These are phyloP conservation scores for Athetis lepigone DNA, from an alignment of 2,888 invertebrate genomes.

Conservation along the genomic window DNA sequence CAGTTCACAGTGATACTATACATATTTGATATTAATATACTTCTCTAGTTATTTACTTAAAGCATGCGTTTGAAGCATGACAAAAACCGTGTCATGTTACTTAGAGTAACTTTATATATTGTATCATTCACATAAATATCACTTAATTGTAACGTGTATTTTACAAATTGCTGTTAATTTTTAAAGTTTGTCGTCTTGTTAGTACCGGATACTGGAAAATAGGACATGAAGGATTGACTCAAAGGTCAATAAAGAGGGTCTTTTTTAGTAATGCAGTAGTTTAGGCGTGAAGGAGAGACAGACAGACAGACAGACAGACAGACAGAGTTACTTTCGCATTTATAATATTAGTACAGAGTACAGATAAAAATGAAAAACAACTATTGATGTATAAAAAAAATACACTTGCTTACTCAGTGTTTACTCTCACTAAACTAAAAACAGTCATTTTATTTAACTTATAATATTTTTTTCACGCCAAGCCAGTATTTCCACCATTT, in stretches of 20 bases:
- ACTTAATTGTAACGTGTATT: background rate
- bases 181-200: slow-evolving; percentile 1
- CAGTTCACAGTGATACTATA: slow-evolving; percentile 30
- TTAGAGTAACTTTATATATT: slow-evolving; percentile 46
- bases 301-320: no score
- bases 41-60: slow-evolving; percentile 10
- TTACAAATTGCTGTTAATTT: slow-evolving; percentile 4
- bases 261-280: no score
- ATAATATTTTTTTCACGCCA: no score
- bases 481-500: no score
- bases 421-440: background rate
- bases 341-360: no score
- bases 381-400: background rate
- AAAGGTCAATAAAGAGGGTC: no score
- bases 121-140: slow-evolving; percentile 41
- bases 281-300: no score
- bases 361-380: background rate
- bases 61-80: slow-evolving; percentile 41
- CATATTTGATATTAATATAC: slow-evolving; percentile 20
- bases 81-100: slow-evolving; percentile 47
- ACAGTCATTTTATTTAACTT: background rate
- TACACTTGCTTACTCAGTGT: background rate
- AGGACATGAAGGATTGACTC: background rate
- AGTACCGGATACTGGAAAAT: background rate
- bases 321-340: no score